Evolutionary conservation across 2,113 vertebrate genomes (phyloP).

Genomic region (Pao palembangensis): DNA sequence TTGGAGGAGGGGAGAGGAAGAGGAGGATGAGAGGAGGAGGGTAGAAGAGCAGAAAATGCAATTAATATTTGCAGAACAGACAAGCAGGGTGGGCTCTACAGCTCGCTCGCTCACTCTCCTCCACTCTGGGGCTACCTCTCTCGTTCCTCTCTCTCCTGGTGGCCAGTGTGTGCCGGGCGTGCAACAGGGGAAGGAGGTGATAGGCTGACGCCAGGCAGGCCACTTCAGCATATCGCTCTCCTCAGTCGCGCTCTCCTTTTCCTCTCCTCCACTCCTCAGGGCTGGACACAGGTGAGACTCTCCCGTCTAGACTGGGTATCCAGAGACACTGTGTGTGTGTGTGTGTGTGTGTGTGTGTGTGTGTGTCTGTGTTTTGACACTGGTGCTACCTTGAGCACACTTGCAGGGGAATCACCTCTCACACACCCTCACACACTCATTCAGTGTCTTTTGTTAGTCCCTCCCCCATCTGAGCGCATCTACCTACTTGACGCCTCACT

Average conservation of each 20-base stretch:
- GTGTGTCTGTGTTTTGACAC: slow-evolving; percentile 29
- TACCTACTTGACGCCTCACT: slow-evolving; percentile 60
- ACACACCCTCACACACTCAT: slow-evolving; percentile 44
- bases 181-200: slow-evolving; percentile 65
- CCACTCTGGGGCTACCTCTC: slow-evolving; percentile 35
- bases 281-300: slow-evolving; percentile 71
- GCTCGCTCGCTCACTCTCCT: slow-evolving; percentile 52
- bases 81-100: slow-evolving; percentile 84
- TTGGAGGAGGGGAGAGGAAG: slow-evolving; percentile 49
- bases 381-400: slow-evolving; percentile 50
- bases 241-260: slow-evolving; percentile 55
- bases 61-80: slow-evolving; percentile 99
- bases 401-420: slow-evolving; percentile 55
- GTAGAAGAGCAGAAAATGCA: slow-evolving; percentile 77
- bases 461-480: slow-evolving; percentile 62
- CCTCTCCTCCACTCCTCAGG: slow-evolving; percentile 55
- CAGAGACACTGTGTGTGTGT: slow-evolving; percentile 12
- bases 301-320: slow-evolving; percentile 39
- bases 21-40: slow-evolving; percentile 45
- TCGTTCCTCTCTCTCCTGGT: slow-evolving; percentile 52
- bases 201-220: slow-evolving; percentile 73
- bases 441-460: slow-evolving; percentile 58
- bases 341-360: slow-evolving; percentile 28
- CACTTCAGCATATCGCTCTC: slow-evolving; percentile 68
- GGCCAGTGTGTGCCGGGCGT: slow-evolving; percentile 61